Evolutionary conservation across 2,113 vertebrate species (phyloP), one percentile per base, ranked within the genome.

Genomic region (Otocyon megalotis): DNA sequence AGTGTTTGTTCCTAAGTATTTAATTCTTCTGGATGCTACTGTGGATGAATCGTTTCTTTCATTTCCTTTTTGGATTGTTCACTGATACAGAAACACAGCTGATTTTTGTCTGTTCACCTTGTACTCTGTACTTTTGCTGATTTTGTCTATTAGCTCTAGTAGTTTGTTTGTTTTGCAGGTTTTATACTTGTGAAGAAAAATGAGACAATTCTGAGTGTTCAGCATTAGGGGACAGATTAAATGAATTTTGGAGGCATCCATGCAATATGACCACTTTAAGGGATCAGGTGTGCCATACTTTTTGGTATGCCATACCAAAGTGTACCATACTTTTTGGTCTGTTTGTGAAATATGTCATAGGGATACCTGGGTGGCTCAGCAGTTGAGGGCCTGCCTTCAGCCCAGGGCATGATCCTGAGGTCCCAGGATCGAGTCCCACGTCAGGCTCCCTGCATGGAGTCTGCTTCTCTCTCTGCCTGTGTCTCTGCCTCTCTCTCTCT

Each of bases 31-130:
- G 43, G 35, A 54, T 65, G 30, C 48, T 93, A 90, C 87, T 90
- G n/a, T 79, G 53, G 90, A 60, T 90, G 37, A 90, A 67, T 90
- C 92, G 3, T 77, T 94, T 95, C 65, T 30, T 71, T 82, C 69
- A 65, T 90, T 67, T 69, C 62, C 43, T 87, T 86, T 95, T 87
- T n/a, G 15, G 74, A 62, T 77, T 83, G 30, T 88, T 92, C 76
- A 30, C 72, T 88, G 77, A 17, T 72, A 80, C 26, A 91, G 86
- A 84, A 79, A 43, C 32, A 80, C 5, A 95, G 50, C 14, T 84
- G 56, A 91, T 17, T 93, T 97, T 91, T 87, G 63, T 80, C 88
- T 88, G 35, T 88, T 94, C 37, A 63, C 19, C 28, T 95, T 94
- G 32, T 93, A 74, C 48, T 37, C 65, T 81, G 43, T 6, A 72